Percentiles rank a stretch among this genome's conserved stretches.
Evolutionary conservation across 2,113 vertebrate species (phyloP).

Genomic region (Tamias sibiricus): DNA sequence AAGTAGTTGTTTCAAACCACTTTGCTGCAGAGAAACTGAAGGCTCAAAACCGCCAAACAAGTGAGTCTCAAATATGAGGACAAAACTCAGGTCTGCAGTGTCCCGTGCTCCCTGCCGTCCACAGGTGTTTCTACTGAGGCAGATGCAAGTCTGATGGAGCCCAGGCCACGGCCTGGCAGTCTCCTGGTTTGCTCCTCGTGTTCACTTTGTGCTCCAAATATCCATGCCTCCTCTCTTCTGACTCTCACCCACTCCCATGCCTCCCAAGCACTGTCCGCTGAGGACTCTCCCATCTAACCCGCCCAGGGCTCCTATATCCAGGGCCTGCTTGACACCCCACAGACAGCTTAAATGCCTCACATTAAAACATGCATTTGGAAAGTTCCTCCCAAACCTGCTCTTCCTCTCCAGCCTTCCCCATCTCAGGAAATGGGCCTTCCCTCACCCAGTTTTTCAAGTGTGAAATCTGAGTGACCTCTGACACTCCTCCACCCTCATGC

Average conservation of each 20-base stretch:
- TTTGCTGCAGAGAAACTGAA: neutral
- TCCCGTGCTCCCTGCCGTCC: too few species aligned
- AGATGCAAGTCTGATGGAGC: neutral
- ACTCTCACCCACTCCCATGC: neutral
- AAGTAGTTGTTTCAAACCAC: neutral
- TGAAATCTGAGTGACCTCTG: neutral
- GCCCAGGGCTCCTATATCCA: neutral
- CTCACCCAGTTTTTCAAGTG: neutral
- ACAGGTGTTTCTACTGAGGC: neutral
- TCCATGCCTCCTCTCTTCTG: neutral
- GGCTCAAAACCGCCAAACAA: neutral
- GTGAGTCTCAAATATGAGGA: neutral
- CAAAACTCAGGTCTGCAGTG: neutral
- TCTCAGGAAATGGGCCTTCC: neutral
- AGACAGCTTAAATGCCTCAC: neutral
- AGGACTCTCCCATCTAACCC: neutral
- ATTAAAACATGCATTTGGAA: neutral
- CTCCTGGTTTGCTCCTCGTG: neutral
- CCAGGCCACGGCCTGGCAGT: neutral
- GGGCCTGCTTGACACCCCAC: neutral
- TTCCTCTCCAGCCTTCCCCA: neutral
- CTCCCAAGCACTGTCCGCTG: neutral
- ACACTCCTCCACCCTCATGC: neutral
- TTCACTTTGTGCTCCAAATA: neutral
- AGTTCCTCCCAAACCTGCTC: neutral